phyloP scores from a whole-genome alignment of 2,888 invertebrate species.

The Chironomus tentans region DNA sequence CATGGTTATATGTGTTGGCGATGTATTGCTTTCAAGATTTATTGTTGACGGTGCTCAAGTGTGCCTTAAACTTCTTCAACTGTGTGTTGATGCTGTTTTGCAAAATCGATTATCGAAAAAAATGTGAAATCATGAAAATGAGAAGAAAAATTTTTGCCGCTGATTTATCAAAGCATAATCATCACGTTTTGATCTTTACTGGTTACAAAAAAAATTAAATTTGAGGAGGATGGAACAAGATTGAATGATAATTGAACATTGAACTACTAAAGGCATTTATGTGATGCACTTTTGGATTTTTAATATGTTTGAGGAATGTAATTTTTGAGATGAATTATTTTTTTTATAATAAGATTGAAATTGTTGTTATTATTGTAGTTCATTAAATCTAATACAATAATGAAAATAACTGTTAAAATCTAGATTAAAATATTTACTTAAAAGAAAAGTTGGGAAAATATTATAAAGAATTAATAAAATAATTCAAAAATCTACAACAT shows the following conservation, averaged over 20 bases:
- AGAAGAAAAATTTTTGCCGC: neutral
- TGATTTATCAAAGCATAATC: neutral
- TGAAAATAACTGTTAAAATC: neutral
- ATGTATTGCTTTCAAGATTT: neutral
- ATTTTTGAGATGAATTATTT: neutral
- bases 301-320: neutral
- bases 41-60: neutral
- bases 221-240: neutral
- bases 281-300: neutral
- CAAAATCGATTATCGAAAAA: constrained; percentile 16
- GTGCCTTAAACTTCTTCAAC: neutral
- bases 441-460: neutral
- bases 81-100: neutral
- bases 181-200: neutral
- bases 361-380: too few relatives aligned
- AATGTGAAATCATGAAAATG: neutral
- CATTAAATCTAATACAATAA: too few relatives aligned
- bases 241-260: neutral
- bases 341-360: too few relatives aligned
- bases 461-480: too few relatives aligned
- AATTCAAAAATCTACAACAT: neutral
- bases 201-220: neutral
- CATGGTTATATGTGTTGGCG: neutral
- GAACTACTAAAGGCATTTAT: neutral
- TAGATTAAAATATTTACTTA: too few relatives aligned